These are phyloP conservation scores for Anas georgica DNA, from an alignment of 2,797 vertebrate species.

Conservation along the genomic window DNA sequence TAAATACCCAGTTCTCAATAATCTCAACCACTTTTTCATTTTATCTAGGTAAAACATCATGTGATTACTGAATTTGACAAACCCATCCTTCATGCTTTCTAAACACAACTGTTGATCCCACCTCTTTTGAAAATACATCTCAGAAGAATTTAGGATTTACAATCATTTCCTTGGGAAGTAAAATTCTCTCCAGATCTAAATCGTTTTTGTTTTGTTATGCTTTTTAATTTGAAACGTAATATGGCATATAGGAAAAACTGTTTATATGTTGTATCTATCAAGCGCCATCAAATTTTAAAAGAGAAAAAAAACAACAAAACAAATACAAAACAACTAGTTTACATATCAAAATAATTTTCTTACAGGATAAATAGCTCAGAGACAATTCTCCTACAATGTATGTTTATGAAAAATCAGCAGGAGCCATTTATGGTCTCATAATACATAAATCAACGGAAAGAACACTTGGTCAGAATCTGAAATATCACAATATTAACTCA, in stretches of 20 bases:
- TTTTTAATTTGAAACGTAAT: not conserved
- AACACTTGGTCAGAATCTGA: constrained; percentile 7
- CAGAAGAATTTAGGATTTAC: not conserved
- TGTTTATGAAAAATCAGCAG: constrained; percentile 24
- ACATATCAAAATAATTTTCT: constrained; percentile 31
- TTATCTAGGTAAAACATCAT: not conserved
- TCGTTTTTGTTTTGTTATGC: not conserved
- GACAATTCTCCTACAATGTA: constrained; percentile 9
- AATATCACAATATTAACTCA: not conserved
- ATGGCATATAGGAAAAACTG: not conserved
- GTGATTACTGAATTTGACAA: not conserved
- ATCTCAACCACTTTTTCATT: not conserved
- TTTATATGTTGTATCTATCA: not conserved
- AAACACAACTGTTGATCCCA: not conserved
- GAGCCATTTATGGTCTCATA: constrained; percentile 27
- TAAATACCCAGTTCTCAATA: not conserved
- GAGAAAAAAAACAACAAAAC: not conserved
- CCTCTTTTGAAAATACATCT: not conserved
- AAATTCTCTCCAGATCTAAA: not conserved
- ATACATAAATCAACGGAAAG: constrained; percentile 34
- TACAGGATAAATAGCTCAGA: constrained; percentile 37
- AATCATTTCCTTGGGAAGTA: not conserved
- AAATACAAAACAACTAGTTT: not conserved
- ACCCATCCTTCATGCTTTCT: not conserved
- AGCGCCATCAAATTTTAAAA: not conserved